Conservation (phyloP, 2,113 vertebrate species). For the Morphnarchus princeps region DNA sequence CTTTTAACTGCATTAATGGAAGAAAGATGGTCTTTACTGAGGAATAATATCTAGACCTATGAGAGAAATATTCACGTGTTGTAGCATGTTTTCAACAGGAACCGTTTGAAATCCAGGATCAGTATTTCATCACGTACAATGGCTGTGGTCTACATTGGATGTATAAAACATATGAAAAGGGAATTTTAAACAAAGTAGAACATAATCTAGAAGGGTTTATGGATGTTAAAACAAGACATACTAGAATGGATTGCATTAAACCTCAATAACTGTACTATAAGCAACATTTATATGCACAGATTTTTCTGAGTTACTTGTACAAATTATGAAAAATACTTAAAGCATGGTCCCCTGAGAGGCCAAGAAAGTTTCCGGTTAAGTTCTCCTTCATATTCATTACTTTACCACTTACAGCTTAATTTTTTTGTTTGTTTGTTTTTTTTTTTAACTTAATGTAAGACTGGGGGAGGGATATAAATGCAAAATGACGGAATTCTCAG, state of each 20-base stretch:
- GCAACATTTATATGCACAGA: conserved; percentile 66
- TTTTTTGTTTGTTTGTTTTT: background rate
- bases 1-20: conserved; percentile 36
- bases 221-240: conserved; percentile 47
- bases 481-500: conserved; percentile 71
- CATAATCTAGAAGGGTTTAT: conserved; percentile 40
- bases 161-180: conserved; percentile 57
- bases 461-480: conserved; percentile 44
- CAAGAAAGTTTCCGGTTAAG: conserved; percentile 78
- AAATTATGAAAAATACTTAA: conserved; percentile 73
- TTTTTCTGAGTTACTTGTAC: conserved; percentile 68
- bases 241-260: conserved; percentile 57
- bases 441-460: conserved; percentile 53
- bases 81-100: conserved; percentile 65
- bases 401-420: conserved; percentile 45
- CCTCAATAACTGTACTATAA: conserved; percentile 32
- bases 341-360: conserved; percentile 80
- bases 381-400: conserved; percentile 44
- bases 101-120: conserved; percentile 49
- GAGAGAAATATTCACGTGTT: background rate
- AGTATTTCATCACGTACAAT: conserved; percentile 46
- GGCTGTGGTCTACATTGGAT: conserved; percentile 50
- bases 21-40: conserved; percentile 52
- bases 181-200: conserved; percentile 55
- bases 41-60: conserved; percentile 35